These are phyloP conservation scores for Bombus waltoni DNA, from an alignment of 1,140 invertebrate genomes.

Conservation along the genomic window DNA sequence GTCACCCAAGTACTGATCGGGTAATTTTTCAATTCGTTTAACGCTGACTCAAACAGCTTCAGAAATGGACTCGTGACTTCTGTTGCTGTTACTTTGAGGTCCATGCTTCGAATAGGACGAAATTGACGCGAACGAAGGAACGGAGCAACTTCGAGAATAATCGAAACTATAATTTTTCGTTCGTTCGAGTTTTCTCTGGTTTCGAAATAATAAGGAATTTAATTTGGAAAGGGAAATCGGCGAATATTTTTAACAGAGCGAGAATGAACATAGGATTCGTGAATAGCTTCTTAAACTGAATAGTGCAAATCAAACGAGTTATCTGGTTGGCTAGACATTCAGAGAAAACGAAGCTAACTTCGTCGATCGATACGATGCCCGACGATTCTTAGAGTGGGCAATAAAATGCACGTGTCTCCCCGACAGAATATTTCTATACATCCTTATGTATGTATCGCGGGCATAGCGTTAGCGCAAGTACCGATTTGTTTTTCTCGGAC, in stretches of 20 bases:
- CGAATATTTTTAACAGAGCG: background rate
- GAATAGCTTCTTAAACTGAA: background rate
- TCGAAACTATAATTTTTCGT: background rate
- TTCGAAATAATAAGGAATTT: background rate
- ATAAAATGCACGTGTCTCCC: slow-evolving; percentile 25
- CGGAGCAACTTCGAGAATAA: background rate
- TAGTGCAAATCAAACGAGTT: background rate
- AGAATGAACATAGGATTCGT: background rate
- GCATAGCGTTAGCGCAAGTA: slow-evolving; percentile 6
- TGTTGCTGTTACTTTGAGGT: background rate
- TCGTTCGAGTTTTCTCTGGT: background rate
- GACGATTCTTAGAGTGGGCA: background rate
- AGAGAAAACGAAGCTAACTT: background rate
- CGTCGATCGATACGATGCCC: slow-evolving; percentile 13
- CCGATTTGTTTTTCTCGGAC: slow-evolving; percentile 23
- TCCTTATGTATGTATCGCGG: background rate
- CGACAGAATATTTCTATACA: slow-evolving; percentile 3
- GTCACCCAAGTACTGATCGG: background rate
- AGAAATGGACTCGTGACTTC: too few species aligned
- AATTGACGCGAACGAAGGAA: background rate
- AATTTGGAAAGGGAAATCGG: background rate
- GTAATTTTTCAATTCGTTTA: slow-evolving; percentile 32
- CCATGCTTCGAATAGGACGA: background rate
- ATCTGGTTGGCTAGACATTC: background rate
- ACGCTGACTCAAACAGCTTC: background rate